A percentile compares a stretch with the other conserved stretches of the same genome.
phyloP scores from a whole-genome alignment of 1,140 invertebrate genomes.

The Musca domestica region DNA sequence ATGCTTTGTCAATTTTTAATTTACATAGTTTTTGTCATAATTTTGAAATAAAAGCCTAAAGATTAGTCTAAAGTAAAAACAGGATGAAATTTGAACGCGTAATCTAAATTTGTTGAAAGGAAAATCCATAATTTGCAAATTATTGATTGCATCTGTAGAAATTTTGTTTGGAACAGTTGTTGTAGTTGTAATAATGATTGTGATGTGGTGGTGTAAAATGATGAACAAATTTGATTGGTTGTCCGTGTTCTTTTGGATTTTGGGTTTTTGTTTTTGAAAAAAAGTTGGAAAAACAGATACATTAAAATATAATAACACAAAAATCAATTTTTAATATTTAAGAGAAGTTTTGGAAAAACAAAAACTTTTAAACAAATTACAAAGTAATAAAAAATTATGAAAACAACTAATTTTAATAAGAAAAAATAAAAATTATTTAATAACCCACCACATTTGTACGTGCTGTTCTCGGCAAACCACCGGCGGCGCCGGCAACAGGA shows the following conservation, averaged over 20 bases:
- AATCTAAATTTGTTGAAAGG: too few species aligned
- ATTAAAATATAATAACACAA: background rate
- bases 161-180: too few species aligned
- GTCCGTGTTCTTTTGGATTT: too few species aligned
- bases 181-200: background rate
- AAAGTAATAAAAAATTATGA: background rate
- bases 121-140: too few species aligned
- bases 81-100: too few species aligned
- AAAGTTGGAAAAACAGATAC: slow-evolving; percentile 9
- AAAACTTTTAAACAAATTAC: background rate
- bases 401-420: slow-evolving; percentile 10
- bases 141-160: too few species aligned
- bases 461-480: slow-evolving; percentile 66
- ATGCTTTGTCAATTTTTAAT: slow-evolving; percentile 17
- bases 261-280: too few species aligned
- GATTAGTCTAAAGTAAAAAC: too few species aligned
- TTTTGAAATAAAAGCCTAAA: slow-evolving; percentile 8
- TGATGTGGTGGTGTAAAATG: background rate
- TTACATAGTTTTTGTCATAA: background rate
- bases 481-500: slow-evolving; percentile 65
- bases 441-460: slow-evolving; percentile 73
- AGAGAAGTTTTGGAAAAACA: slow-evolving; percentile 15
- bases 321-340: background rate
- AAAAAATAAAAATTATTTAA: slow-evolving; percentile 23
- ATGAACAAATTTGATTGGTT: too few species aligned